Conservation (phyloP, 2,797 vertebrate species). For the Lagorchestes hirsutus region DNA sequence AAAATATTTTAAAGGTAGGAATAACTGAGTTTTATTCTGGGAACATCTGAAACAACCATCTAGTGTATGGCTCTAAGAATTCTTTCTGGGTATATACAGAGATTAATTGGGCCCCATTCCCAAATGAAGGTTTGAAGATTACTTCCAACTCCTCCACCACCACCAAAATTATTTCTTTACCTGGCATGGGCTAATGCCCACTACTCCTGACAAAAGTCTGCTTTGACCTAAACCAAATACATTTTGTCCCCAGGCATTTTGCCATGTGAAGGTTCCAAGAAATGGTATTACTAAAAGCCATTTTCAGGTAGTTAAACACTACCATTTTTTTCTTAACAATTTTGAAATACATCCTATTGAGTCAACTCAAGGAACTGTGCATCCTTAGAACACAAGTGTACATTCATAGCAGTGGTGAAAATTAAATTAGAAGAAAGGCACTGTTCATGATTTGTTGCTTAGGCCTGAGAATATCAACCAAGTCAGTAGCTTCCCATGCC, state of each 20-base stretch:
- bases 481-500: neutral
- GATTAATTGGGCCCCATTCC: neutral
- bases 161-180: slow-evolving; percentile 74
- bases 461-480: neutral
- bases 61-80: neutral
- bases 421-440: neutral
- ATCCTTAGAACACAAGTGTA: neutral
- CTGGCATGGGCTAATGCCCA: slow-evolving; percentile 76
- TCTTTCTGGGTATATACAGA: neutral
- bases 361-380: slow-evolving; percentile 48
- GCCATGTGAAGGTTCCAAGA: slow-evolving; percentile 74
- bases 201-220: slow-evolving; percentile 62
- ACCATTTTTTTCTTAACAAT: slow-evolving; percentile 18
- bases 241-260: slow-evolving; percentile 71
- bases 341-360: slow-evolving; percentile 41
- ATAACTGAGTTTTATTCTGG: neutral
- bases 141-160: neutral
- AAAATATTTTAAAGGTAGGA: neutral
- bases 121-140: slow-evolving; percentile 59
- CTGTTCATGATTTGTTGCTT: slow-evolving; percentile 9
- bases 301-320: slow-evolving; percentile 71
- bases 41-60: neutral
- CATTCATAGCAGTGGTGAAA: slow-evolving; percentile 1
- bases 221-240: slow-evolving; percentile 67
- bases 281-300: slow-evolving; percentile 71